Evolutionary conservation across 2,888 invertebrate genomes (phyloP), one percentile per base, ranked within the genome.

Genomic region (Xylophagus ater): DNA sequence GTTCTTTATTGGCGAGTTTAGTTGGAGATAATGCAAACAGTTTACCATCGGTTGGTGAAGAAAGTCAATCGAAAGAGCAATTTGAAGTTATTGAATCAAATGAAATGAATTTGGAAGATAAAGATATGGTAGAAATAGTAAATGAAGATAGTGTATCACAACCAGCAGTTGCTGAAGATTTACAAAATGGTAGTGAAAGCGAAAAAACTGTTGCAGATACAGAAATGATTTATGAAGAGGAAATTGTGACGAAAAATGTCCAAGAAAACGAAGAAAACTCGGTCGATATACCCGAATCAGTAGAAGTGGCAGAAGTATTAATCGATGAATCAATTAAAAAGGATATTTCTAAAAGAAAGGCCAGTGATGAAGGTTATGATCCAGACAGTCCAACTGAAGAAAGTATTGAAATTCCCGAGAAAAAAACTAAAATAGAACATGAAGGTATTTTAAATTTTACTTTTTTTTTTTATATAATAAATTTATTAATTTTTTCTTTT

Each of bases 221-320:
- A 2, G 87, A 87, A 66, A 81, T 82, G 40, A 83, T 87, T 28
- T 86, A 85, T 1, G 86, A 86, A 60, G 86, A 87, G 62, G 86
- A 86, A 60, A 56, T 85, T 19, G 84, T 84, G 1, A 69, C 69
- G 24, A 35, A 42, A 12, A n/a, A n/a, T n/a, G n/a, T n/a, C n/a
- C n/a, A n/a, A n/a, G n/a, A n/a, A n/a, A n/a, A n/a, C n/a, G n/a
- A n/a, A n/a, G n/a, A n/a, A n/a, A n/a, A n/a, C n/a, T n/a, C n/a
- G n/a, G n/a, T n/a, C n/a, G n/a, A n/a, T n/a, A 76, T 84, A 26
- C 81, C 82, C 45, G 85, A 86, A 68, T 83, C 85, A 3, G 86
- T 86, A 59, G 84, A 81, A 63, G 81, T 82, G 0, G 81, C 81
- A 3, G 81, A 81, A 61, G n/a, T n/a, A n/a, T n/a, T n/a, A n/a